Conservation (phyloP, 2,113 vertebrate species). For the Salvelinus alpinus region DNA sequence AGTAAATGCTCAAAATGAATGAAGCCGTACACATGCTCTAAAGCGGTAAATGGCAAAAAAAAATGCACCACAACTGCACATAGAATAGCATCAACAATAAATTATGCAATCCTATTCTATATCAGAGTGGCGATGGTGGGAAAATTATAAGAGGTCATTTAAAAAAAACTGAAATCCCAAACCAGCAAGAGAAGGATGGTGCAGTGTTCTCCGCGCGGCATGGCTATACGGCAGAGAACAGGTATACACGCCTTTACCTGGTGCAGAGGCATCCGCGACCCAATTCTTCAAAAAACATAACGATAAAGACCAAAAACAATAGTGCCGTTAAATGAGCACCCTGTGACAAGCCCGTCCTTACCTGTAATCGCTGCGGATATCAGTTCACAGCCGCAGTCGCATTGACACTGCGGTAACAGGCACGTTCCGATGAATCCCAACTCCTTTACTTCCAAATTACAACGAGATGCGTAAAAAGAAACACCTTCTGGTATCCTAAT, state of each 20-base stretch:
- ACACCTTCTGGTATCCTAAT: constrained; percentile 52
- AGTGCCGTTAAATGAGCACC: neutral
- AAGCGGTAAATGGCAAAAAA: constrained; percentile 13
- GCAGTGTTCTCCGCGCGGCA: constrained; percentile 43
- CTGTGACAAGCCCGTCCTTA: constrained; percentile 58
- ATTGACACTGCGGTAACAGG: constrained; percentile 80
- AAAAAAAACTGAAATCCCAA: constrained; percentile 1
- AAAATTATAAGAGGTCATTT: constrained; percentile 2
- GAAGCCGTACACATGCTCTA: constrained; percentile 31
- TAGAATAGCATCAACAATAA: neutral
- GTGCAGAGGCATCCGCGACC: constrained; percentile 10
- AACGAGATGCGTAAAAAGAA: constrained; percentile 9
- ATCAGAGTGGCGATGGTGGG: constrained; percentile 1
- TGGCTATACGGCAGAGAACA: constrained; percentile 11
- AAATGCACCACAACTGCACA: constrained; percentile 13
- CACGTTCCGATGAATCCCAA: constrained; percentile 70
- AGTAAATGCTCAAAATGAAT: constrained; percentile 22
- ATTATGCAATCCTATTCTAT: neutral
- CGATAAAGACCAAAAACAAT: constrained; percentile 26
- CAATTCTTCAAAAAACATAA: constrained; percentile 23
- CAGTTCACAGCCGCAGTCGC: constrained; percentile 76
- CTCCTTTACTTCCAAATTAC: constrained; percentile 63
- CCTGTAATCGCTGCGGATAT: constrained; percentile 78
- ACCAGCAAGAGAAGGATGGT: constrained; percentile 40
- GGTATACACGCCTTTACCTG: constrained; percentile 40